Evolutionary conservation across 2,113 vertebrate genomes (phyloP), one percentile per base, ranked within the genome.

Genomic region (Apeltes quadracus): DNA sequence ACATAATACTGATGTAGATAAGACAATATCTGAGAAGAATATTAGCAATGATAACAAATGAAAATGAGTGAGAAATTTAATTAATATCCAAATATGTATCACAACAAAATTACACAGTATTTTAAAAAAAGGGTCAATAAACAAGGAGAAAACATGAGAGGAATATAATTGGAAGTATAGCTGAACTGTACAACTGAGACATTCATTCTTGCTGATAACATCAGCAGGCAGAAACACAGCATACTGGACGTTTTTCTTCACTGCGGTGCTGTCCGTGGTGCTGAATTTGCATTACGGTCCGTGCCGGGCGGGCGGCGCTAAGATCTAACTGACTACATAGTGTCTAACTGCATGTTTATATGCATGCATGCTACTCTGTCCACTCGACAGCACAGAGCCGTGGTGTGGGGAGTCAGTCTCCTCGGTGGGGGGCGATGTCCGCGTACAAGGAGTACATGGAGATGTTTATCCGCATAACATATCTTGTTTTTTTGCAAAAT

Each of bases 371-470:
- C 29, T 10, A 8, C 18, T 34, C 34, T 20, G n/a, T n/a, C n/a
- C 1, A 11, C 15, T 55, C 1, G 11, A 5, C 36, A 36, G 44
- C 2, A 6, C 22, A 23, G 48, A 14, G 23, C 16, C 18, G 36
- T 20, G 13, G 1, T 14, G 43, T 7, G n/a, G 23, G 41, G n/a
- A 54, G 39, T n/a, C 53, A 13, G 72, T 38, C n/a, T 18, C 23
- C 23, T 11, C n/a, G 7, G 46, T 6, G 1, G 54, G 44, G 48
- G 75, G 57, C 48, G 65, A 79, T 87, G 78, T 88, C 87, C 76
- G 1, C 22, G 82, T 79, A 7, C 32, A 15, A 0, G 20, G 27
- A 20, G n/a, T n/a, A 7, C 1, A 10, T 10, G 2, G 4, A 5
- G 27, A 29, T 14, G 13, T 12, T 61, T 15, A 58, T 41, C 59